phyloP scores from a whole-genome alignment of 2,113 vertebrate species.

The Petaurus breviceps region DNA sequence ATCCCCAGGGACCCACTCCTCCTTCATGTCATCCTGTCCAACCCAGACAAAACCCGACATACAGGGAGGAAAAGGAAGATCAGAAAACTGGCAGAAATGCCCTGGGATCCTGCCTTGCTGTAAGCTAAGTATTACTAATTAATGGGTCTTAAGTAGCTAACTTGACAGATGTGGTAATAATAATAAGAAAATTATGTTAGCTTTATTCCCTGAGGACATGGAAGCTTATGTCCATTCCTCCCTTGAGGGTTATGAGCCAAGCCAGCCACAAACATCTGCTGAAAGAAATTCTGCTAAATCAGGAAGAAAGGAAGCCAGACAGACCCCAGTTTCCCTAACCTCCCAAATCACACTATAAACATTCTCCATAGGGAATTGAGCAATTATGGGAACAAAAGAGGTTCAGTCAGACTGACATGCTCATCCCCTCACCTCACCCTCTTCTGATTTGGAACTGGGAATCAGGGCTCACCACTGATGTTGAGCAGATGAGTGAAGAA shows the following conservation, averaged over 20 bases:
- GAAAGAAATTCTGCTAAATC: not conserved
- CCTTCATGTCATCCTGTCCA: not conserved
- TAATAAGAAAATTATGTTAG: not conserved
- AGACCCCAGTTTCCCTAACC: not conserved
- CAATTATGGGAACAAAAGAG: rapidly evolving
- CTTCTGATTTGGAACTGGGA: rapidly evolving
- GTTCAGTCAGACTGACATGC: not conserved
- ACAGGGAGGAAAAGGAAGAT: not conserved
- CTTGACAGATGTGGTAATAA: not conserved
- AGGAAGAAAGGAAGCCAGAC: not conserved
- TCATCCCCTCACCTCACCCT: not conserved
- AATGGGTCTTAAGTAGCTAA: not conserved
- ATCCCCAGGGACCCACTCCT: too few species aligned
- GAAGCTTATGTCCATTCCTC: rapidly evolving
- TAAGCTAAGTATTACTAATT: not conserved
- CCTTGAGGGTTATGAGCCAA: not conserved
- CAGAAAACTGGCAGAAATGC: rapidly evolving
- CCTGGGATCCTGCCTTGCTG: not conserved
- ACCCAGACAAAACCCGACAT: not conserved
- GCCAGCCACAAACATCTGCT: not conserved
- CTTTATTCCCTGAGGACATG: too few species aligned
- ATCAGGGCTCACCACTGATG: conserved; percentile 91
- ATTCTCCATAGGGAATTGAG: not conserved
- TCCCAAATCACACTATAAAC: not conserved
- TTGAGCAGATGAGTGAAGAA: conserved; percentile 99